Percentiles rank a stretch among this genome's conserved stretches.
Conservation (phyloP, 2,797 vertebrate species). For the Mastacembelus armatus region DNA sequence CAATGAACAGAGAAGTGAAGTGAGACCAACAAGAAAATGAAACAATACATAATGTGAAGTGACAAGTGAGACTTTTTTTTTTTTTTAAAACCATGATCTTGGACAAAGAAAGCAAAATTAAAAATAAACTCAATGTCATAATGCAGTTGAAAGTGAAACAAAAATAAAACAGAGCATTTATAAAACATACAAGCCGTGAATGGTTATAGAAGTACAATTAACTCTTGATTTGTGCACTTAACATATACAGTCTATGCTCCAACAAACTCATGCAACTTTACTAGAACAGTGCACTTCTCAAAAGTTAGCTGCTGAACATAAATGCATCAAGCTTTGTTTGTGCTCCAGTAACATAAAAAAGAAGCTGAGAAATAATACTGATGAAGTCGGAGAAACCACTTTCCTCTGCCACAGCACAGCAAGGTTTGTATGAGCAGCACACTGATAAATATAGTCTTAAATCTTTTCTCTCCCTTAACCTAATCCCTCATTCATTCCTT, state of each 20-base stretch:
- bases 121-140: slow-evolving; percentile 19
- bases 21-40: slow-evolving; percentile 78
- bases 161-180: slow-evolving; percentile 28
- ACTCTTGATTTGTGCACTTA: slow-evolving; percentile 34
- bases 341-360: slow-evolving; percentile 35
- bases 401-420: slow-evolving; percentile 29
- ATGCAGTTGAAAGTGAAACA: slow-evolving; percentile 49
- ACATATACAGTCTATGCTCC: too few species aligned
- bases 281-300: slow-evolving; percentile 40
- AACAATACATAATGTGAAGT: slow-evolving; percentile 70
- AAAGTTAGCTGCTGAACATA: slow-evolving; percentile 37
- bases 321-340: slow-evolving; percentile 11
- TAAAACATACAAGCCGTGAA: slow-evolving; percentile 35
- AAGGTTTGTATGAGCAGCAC: slow-evolving; percentile 44
- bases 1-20: slow-evolving; percentile 91
- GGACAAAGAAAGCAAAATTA: slow-evolving; percentile 36
- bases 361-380: slow-evolving; percentile 32
- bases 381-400: slow-evolving; percentile 31
- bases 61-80: slow-evolving; percentile 55
- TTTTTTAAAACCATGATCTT: slow-evolving; percentile 43
- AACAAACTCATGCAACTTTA: too few species aligned
- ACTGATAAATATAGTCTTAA: slow-evolving; percentile 72
- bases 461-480: slow-evolving; percentile 54
- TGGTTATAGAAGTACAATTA: slow-evolving; percentile 30
- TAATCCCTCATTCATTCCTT: slow-evolving; percentile 79